Evolutionary conservation across 2,113 vertebrate genomes (phyloP).

Genomic region (Boleophthalmus pectinirostris): DNA sequence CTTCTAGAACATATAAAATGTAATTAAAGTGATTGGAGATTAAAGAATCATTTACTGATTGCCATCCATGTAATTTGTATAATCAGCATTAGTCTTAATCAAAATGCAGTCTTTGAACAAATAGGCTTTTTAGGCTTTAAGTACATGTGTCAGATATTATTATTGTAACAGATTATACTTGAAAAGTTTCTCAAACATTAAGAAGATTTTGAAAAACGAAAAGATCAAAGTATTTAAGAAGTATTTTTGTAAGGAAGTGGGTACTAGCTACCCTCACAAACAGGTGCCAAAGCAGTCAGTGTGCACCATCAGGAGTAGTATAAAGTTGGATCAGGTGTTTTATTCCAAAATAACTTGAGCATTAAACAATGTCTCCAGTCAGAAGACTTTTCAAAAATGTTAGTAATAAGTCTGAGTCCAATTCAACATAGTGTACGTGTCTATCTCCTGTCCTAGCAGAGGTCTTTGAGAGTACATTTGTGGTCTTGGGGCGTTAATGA

Average conservation of each 20-base stretch:
- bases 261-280: neutral
- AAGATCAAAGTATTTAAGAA: neutral
- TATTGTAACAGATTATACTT: neutral
- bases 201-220: too few species aligned
- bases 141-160: neutral
- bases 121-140: neutral
- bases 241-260: neutral
- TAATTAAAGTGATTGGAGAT: neutral
- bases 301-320: too few species aligned
- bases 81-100: constrained; percentile 1
- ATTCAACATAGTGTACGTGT: neutral
- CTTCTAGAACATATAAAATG: neutral
- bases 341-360: too few species aligned
- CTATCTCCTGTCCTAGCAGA: neutral
- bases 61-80: neutral
- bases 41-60: neutral
- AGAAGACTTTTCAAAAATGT: neutral
- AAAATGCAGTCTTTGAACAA: neutral
- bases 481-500: constrained; percentile 49
- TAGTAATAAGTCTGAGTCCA: too few species aligned
- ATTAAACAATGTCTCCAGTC: neutral
- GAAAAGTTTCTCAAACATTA: too few species aligned
- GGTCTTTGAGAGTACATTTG: constrained; percentile 3
- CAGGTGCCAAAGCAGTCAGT: neutral
- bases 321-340: too few species aligned